These are phyloP conservation scores for Drosophila limbata DNA, from an alignment of 2,888 invertebrate genomes.

Conservation along the genomic window DNA sequence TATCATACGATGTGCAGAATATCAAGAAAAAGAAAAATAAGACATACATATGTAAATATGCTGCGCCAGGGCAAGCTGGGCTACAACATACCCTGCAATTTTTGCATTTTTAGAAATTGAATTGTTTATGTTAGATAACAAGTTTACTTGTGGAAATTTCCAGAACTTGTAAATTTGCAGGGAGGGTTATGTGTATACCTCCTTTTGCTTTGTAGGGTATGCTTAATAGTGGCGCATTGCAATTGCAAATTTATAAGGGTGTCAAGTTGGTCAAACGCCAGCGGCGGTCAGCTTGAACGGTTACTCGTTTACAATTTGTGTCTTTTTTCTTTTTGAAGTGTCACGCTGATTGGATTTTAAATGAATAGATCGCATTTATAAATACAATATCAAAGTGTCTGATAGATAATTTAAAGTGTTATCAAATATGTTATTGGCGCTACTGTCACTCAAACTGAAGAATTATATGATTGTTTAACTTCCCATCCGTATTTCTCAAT, in stretches of 20 bases:
- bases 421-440: constrained; percentile 30
- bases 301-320: background rate
- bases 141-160: background rate
- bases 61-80: constrained; percentile 2
- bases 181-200: background rate
- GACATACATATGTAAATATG: constrained; percentile 28
- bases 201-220: background rate
- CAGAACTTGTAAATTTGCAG: background rate
- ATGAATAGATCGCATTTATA: constrained; percentile 15
- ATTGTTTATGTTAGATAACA: too few relatives aligned
- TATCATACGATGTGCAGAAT: constrained; percentile 77
- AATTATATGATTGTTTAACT: constrained; percentile 11
- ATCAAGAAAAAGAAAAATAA: constrained; percentile 44
- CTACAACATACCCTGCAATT: constrained; percentile 13
- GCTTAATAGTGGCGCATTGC: background rate
- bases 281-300: constrained; percentile 26
- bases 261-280: constrained; percentile 26
- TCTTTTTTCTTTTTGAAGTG: constrained; percentile 2
- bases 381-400: constrained; percentile 3
- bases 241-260: constrained; percentile 37
- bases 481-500: constrained; percentile 14
- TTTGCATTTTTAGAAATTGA: background rate
- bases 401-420: constrained; percentile 8
- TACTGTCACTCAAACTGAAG: constrained; percentile 16
- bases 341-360: constrained; percentile 21